These are phyloP conservation scores for Morpho helenor DNA, from an alignment of 2,888 invertebrate species.

Conservation along the genomic window DNA sequence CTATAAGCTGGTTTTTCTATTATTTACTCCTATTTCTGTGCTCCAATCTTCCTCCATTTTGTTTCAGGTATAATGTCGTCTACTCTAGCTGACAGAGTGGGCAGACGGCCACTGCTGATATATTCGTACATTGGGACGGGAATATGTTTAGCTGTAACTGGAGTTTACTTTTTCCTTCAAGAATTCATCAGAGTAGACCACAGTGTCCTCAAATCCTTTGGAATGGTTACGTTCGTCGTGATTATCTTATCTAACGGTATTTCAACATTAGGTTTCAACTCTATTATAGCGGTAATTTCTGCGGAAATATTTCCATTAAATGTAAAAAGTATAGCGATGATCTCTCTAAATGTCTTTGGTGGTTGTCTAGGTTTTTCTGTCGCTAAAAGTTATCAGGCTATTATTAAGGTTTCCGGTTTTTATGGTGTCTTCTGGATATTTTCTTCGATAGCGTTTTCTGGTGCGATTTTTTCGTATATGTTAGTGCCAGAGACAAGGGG, in stretches of 20 bases:
- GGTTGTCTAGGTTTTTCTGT: slow-evolving; percentile 68
- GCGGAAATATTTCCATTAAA: slow-evolving; percentile 79
- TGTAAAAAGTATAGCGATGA: slow-evolving; percentile 74
- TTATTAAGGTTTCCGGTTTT: slow-evolving; percentile 64
- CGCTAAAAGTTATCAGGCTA: slow-evolving; percentile 68
- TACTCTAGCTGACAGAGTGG: slow-evolving; percentile 50
- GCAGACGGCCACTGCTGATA: slow-evolving; percentile 67
- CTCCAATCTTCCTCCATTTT: background rate
- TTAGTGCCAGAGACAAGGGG: slow-evolving; percentile 78
- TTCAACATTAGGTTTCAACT: slow-evolving; percentile 62
- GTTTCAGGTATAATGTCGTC: slow-evolving; percentile 57
- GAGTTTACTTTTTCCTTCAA: slow-evolving; percentile 55
- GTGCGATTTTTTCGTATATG: slow-evolving; percentile 66
- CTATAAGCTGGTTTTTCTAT: no score
- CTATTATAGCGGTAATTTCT: slow-evolving; percentile 60
- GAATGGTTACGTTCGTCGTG: slow-evolving; percentile 59
- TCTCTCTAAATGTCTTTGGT: slow-evolving; percentile 60
- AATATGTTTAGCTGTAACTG: slow-evolving; percentile 37
- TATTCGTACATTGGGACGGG: slow-evolving; percentile 54
- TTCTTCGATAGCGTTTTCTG: slow-evolving; percentile 56
- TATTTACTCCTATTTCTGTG: no score
- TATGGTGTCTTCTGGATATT: slow-evolving; percentile 71
- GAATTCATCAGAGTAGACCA: slow-evolving; percentile 41
- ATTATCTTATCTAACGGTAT: slow-evolving; percentile 48
- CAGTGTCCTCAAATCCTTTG: slow-evolving; percentile 38